Evolutionary conservation across 2,888 invertebrate genomes (phyloP).

Genomic region (Abscondita cerata): DNA sequence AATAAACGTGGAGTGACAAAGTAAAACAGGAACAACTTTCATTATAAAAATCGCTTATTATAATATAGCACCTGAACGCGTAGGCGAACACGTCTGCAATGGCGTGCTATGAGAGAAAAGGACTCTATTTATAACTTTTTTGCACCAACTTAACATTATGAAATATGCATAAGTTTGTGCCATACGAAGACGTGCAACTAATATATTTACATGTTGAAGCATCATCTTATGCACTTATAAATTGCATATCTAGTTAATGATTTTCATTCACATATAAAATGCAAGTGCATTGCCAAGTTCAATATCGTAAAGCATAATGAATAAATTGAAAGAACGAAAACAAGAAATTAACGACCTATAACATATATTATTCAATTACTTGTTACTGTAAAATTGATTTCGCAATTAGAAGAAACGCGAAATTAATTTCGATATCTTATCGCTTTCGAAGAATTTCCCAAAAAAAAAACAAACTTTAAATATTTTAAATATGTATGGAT

Average conservation of each 20-base stretch:
- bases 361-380: constrained; percentile 7
- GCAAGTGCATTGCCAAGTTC: constrained; percentile 4
- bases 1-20: no score
- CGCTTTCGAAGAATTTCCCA: no score
- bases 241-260: neutral
- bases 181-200: constrained; percentile 6
- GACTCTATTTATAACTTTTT: neutral
- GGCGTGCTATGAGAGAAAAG: no score
- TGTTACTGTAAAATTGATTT: neutral
- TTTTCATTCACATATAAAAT: constrained; percentile 5
- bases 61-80: no score
- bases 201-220: constrained; percentile 1
- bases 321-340: neutral
- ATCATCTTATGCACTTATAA: neutral
- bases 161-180: constrained; percentile 4
- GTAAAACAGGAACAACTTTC: no score
- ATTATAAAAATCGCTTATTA: no score
- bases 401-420: no score
- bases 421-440: no score
- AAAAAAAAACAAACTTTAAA: no score
- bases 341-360: neutral
- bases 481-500: no score
- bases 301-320: neutral
- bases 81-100: no score
- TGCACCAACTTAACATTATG: neutral